Evolutionary conservation across 2,888 invertebrate species (phyloP), one percentile per base, ranked within the genome.

Genomic region (Mimachlamys varia): DNA sequence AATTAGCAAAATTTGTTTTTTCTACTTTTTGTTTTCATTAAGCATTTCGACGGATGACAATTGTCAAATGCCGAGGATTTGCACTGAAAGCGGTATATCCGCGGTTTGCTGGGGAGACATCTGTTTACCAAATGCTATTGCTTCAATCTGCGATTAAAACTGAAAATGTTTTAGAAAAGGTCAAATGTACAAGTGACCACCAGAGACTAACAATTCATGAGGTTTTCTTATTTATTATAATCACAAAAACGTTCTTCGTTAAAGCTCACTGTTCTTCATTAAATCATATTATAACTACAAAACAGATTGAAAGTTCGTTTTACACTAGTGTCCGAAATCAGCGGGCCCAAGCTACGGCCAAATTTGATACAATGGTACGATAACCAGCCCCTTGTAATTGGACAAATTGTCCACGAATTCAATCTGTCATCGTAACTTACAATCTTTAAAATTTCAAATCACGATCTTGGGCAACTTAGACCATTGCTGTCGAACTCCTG

Each of bases 371-470:
- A 76, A 76, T 76, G 12, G 33, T 33, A 76, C 27, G 15, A 12
- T 76, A 27, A 76, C 76, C 7, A 33, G 76, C 27, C 76, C 76
- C 10, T n/a, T 76, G 76, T 76, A 76, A 76, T 76, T 76, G 76
- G 76, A 5, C 76, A 12, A 76, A 76, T 76, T 76, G 76, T 76
- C 76, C 76, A 76, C 27, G 7, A 76, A 27, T 76, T 27, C 12
- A 76, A 76, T 76, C 76, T 76, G 76, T 76, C 76, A 76, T 76
- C 76, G 76, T 76, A 76, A 76, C 76, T 76, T 76, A 76, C 76
- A 27, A 76, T 76, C 76, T 76, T 76, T 76, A 33, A 76, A 76
- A 76, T 10, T 33, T 76, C 76, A 15, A 76, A 76, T 33, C 12
- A 76, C 10, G 10, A 33, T 76, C 76, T 76, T 76, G 76, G 76